These are phyloP conservation scores for Hormiphora californensis DNA, from an alignment of 37 sponge, comb jelly and placozoan genomes.

Conservation along the genomic window DNA sequence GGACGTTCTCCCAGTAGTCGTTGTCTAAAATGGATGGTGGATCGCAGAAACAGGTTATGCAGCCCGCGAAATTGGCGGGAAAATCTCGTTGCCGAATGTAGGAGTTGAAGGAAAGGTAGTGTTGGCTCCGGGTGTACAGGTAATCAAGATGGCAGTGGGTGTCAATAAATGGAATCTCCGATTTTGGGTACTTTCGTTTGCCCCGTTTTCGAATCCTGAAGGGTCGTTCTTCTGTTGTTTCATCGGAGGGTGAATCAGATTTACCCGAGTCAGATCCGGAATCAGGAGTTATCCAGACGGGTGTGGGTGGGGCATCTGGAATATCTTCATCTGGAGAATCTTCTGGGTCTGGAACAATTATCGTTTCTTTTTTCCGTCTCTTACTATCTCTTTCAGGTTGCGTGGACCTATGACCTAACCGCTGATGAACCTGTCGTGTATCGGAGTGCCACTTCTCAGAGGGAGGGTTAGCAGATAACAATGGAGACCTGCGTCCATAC, in stretches of 20 bases:
- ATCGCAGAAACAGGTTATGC: slow-evolving; percentile 23
- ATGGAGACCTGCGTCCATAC: too few species aligned
- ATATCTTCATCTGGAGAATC: too few species aligned
- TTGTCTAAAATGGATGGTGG: background rate
- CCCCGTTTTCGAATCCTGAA: background rate
- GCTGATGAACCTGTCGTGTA: too few species aligned
- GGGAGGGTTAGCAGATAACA: too few species aligned
- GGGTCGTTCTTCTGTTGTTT: background rate
- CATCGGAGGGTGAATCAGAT: background rate
- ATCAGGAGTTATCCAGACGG: background rate
- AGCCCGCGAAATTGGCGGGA: slow-evolving; percentile 4
- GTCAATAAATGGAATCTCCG: slow-evolving; percentile 11
- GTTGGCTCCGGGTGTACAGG: background rate
- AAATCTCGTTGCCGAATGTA: background rate
- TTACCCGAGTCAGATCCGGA: background rate
- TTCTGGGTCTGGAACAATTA: too few species aligned
- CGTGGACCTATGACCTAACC: too few species aligned
- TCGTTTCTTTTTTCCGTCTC: too few species aligned
- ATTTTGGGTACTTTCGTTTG: background rate
- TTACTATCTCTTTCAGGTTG: too few species aligned
- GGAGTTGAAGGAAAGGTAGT: background rate
- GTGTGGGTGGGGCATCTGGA: too few species aligned
- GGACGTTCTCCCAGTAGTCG: background rate
- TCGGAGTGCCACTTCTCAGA: too few species aligned
- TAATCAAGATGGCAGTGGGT: slow-evolving; percentile 32